A percentile compares a stretch with the other conserved stretches of the same genome.
phyloP scores from a whole-genome alignment of 2,888 invertebrate genomes.

The Protodeltote pygarga region DNA sequence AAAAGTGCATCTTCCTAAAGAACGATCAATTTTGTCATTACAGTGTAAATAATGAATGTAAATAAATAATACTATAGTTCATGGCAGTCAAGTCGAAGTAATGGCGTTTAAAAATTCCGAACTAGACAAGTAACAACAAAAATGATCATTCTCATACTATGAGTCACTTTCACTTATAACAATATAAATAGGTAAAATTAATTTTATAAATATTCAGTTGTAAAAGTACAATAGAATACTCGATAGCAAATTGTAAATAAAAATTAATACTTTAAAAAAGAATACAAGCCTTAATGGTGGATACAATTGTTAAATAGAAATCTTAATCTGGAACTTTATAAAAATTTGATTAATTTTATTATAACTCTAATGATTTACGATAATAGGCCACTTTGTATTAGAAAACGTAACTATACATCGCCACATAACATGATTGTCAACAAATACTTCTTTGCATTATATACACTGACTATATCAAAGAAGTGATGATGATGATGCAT shows the following conservation, averaged over 20 bases:
- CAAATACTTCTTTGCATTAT: constrained; percentile 76
- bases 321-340: constrained; percentile 77
- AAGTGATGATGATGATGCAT: constrained; percentile 69
- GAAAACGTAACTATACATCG: constrained; percentile 69
- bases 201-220: constrained; percentile 50
- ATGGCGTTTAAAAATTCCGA: constrained; percentile 34
- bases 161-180: constrained; percentile 39
- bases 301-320: constrained; percentile 77
- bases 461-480: constrained; percentile 82
- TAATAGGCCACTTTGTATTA: constrained; percentile 79
- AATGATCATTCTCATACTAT: constrained; percentile 41
- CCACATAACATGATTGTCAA: constrained; percentile 75
- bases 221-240: constrained; percentile 48
- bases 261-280: constrained; percentile 80
- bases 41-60: constrained; percentile 56
- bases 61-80: constrained; percentile 51
- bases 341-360: constrained; percentile 63
- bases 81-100: constrained; percentile 52
- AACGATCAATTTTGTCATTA: constrained; percentile 42
- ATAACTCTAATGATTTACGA: constrained; percentile 66
- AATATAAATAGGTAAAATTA: constrained; percentile 54
- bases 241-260: constrained; percentile 62
- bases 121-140: constrained; percentile 34
- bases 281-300: constrained; percentile 77
- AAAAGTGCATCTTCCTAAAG: constrained; percentile 54